Conservation (phyloP, 2,888 invertebrate genomes). For the Metallyticus violacea region DNA sequence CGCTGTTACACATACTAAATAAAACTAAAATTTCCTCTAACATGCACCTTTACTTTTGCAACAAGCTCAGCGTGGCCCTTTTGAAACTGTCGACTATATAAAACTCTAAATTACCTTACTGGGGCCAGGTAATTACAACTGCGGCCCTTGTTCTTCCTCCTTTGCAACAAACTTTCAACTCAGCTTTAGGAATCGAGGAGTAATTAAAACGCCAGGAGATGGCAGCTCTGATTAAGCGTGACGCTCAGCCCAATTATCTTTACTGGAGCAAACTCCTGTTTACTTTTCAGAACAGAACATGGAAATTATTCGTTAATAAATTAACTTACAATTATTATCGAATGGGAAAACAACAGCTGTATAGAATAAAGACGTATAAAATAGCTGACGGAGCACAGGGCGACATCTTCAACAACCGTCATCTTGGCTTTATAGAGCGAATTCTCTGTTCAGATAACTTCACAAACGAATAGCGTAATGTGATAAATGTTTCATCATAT, state of each 20-base stretch:
- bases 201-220: neutral
- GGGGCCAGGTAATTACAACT: neutral
- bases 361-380: too few relatives aligned
- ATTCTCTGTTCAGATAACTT: too few relatives aligned
- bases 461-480: too few relatives aligned
- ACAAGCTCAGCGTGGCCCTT: neutral
- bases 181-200: neutral
- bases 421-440: too few relatives aligned
- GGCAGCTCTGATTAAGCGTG: neutral
- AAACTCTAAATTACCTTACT: neutral
- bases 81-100: neutral
- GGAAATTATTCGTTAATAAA: too few relatives aligned
- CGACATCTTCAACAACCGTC: too few relatives aligned
- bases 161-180: neutral
- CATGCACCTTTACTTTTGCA: neutral
- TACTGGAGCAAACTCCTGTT: too few relatives aligned
- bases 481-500: too few relatives aligned
- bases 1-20: neutral
- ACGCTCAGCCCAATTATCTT: neutral
- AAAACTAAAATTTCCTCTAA: neutral
- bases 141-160: neutral
- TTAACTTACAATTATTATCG: too few relatives aligned
- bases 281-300: neutral
- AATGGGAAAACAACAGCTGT: too few relatives aligned
- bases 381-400: too few relatives aligned